These are phyloP conservation scores for Willisornis vidua DNA, from an alignment of 2,113 vertebrate species.

Conservation along the genomic window DNA sequence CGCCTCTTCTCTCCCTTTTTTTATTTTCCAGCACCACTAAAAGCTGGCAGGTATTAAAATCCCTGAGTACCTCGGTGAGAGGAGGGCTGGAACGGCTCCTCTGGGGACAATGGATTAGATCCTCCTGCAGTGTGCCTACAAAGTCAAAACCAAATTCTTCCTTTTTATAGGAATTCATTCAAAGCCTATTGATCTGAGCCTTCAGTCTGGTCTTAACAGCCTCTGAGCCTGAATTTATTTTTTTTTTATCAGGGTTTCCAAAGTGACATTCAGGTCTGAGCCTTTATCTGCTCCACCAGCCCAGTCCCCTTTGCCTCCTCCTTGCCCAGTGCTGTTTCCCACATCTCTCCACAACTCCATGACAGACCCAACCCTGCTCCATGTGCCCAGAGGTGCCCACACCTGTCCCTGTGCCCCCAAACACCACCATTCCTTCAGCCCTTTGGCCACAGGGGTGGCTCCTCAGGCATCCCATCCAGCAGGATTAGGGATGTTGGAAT, in stretches of 20 bases:
- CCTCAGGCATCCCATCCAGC: background rate
- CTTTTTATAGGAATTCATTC: constrained; percentile 48
- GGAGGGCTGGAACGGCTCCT: background rate
- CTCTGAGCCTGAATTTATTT: background rate
- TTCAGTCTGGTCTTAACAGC: background rate
- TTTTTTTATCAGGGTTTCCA: background rate
- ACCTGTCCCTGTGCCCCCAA: background rate
- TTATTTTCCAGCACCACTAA: background rate
- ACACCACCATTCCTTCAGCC: background rate
- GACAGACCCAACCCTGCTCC: background rate
- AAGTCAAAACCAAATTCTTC: constrained; percentile 43
- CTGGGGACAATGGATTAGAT: constrained; percentile 11
- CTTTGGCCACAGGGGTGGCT: background rate
- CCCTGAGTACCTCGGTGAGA: background rate
- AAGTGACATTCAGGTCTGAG: background rate
- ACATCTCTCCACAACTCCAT: rapidly evolving
- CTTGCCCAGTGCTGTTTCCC: background rate
- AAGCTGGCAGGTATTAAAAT: constrained; percentile 26
- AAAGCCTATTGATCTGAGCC: constrained; percentile 28
- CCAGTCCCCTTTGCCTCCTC: background rate
- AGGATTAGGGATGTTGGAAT: background rate
- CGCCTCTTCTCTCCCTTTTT: background rate
- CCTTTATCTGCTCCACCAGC: background rate
- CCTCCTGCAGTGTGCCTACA: background rate
- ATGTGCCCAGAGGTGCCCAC: rapidly evolving